Evolutionary conservation across 2,797 vertebrate genomes (phyloP), one percentile per base, ranked within the genome.

Genomic region (Catostomus latipinnis): DNA sequence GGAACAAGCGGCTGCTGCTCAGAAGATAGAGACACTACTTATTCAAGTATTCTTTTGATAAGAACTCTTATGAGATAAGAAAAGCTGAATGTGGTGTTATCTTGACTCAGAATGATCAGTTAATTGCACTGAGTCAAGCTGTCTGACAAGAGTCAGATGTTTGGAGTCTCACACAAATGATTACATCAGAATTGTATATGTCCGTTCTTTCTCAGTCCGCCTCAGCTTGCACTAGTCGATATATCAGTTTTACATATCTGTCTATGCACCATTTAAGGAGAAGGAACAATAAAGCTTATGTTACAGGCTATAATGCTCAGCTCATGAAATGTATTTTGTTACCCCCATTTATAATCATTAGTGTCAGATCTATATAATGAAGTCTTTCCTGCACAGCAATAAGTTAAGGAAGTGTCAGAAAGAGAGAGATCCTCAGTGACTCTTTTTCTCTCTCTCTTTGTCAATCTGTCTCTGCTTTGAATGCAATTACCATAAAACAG

Each of bases 1-100:
- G 94, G 89, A 95, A 94, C 76, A 95, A 87, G 5, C 92, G 92
- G 69, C 93, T 94, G 91, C 94, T 95, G 88, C 77, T 78, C 71
- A 45, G 74, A 81, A 80, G 22, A 80, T 14, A 74, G 22, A 76
- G 14, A 72, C 54, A 6, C 22, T 77, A 69, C 57, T 81, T 76
- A 82, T 48, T 57, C 80, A 80, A 50, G n/a, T 0, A 14, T 67
- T 81, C 66, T 13, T 53, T 74, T 61, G 22, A 46, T 57, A 66
- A 45, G 12, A 7, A 34, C 62, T 50, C 49, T 53, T 71, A 16
- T 48, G 53, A 18, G 16, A 82, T 65, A 12, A 49, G 34, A 75
- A n/a, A 71, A 75, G 11, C 11, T 49, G 16, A 9, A 62, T 5
- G 13, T 13, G 43, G 45, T 49, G 61, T 70, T 78, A 72, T 66